Base-by-base conservation (phyloP, 2,113 vertebrate genomes). In the Morone chrysops region DNA sequence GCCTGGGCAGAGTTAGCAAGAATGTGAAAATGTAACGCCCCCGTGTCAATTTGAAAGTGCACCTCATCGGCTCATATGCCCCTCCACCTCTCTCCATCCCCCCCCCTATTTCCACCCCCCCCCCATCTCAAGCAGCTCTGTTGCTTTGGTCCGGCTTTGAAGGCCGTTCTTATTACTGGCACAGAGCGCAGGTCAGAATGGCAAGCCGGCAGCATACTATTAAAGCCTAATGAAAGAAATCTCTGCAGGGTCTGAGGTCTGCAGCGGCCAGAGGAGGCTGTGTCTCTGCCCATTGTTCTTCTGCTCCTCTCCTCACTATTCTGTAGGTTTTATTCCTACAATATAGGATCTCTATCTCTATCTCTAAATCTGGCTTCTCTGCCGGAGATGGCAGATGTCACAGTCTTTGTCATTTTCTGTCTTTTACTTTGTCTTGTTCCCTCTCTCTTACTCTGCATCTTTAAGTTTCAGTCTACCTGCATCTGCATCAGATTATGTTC, bases 161-260 rank as follows among this genome's bases (percentile, higher is more conserved):
- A 95, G 93, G 94, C 93, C 88, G 87, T 92, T 94, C 94, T 95
- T 95, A 95, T 95, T 94, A 95, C 93, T 92, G 92, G 92, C 92
- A 92, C 93, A 92, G 89, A 94, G 93, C 91, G 79, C 87, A 86
- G 94, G 94, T 94, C 94, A 95, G 94, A 85, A 93, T 87, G 87
- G 92, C 91, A 88, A 93, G 91, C 92, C 92, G 81, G 92, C 93
- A 94, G 93, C 93, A 94, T 92, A 93, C 89, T 92, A 94, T 94
- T 95, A 95, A 94, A 94, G 84, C 87, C 89, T 94, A 94, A 95
- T 95, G 93, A 95, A 94, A 94, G 92, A 92, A 94, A 92, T 94
- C 93, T 94, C 92, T 89, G 93, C 91, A 93, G 93, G 88, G 86
- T 88, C 90, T 87, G 89, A 73, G 90, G 90, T 90, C 91, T 92